Evolutionary conservation across 2,797 vertebrate species (phyloP).

Genomic region (Pseudotriccus pelzelni): DNA sequence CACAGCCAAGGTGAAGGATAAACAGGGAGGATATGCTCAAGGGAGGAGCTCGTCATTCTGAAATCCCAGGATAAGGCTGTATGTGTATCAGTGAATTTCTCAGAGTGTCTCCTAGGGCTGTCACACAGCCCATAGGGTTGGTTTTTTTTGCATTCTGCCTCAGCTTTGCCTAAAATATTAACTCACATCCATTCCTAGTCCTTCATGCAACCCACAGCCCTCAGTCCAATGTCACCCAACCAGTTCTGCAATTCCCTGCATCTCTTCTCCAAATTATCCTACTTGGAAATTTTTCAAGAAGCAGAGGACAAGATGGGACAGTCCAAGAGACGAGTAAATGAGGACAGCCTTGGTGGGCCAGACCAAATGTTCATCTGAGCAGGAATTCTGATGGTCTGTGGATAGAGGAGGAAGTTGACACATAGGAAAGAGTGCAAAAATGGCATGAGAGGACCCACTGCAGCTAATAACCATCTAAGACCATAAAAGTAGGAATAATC

Average conservation of each 20-base stretch:
- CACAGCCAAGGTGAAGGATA: background rate
- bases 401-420: background rate
- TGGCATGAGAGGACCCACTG: background rate
- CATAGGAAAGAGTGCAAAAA: background rate
- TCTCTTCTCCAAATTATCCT: background rate
- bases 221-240: background rate
- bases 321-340: background rate
- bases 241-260: background rate
- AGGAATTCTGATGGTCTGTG: background rate
- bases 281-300: background rate
- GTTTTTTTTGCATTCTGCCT: background rate
- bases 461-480: background rate
- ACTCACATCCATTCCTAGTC: background rate
- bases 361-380: background rate
- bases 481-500: background rate
- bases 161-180: background rate
- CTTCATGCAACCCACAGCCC: background rate
- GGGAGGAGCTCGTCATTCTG: accelerated
- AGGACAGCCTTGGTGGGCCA: background rate
- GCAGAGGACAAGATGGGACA: background rate
- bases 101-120: background rate
- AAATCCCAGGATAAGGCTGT: background rate
- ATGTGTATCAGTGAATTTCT: background rate
- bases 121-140: background rate
- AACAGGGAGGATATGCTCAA: background rate